Evolutionary conservation across 2,888 invertebrate genomes (phyloP), one percentile per base, ranked within the genome.

Genomic region (Drosophila barbarae): DNA sequence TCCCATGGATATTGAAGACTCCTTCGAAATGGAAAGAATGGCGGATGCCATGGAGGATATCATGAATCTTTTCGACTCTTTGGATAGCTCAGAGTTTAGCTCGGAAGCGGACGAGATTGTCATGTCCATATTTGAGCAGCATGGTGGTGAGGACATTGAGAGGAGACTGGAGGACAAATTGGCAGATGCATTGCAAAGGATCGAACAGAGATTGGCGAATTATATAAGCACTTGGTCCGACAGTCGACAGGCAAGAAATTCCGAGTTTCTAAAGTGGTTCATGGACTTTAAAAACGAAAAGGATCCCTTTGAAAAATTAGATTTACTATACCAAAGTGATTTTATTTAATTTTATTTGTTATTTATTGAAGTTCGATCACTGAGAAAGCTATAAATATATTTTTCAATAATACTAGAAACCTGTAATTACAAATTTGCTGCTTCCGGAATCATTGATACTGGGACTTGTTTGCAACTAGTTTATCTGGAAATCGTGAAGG

Each of bases 231-330:
- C 51, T 5, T 15, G 51, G 47, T 34, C 53, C 7, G 30, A 32
- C 3, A 32, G 18, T 38, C 42, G 58, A 7, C 10, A 35, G 10
- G 21, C 52, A 35, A 39, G 41, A 35, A 39, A 60, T 21, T 35
- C 64, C 3, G 47, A 65, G 9, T 26, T 74, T 30, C 36, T 59
- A 1, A 18, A 42, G 9, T 69, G 55, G 67, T 58, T 56, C 15
- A 21, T n/a, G 8, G 21, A 34, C 0, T 66, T 55, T 7, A 23
- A 66, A 42, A 59, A 50, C 4, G 77, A 80, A 53, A 34, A 23
- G n/a, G 69, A 79, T 39, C 10, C 66, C 1, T 63, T 73, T 38
- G 46, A 28, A 1, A 79, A 77, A 35, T 9, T 73, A 3, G 52
- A 61, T 9, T 52, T 61, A n/a, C 47, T 55, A 9, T 26, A 26